Base-by-base conservation (phyloP, 2,888 invertebrate species). In the Liposcelis brunnea region DNA sequence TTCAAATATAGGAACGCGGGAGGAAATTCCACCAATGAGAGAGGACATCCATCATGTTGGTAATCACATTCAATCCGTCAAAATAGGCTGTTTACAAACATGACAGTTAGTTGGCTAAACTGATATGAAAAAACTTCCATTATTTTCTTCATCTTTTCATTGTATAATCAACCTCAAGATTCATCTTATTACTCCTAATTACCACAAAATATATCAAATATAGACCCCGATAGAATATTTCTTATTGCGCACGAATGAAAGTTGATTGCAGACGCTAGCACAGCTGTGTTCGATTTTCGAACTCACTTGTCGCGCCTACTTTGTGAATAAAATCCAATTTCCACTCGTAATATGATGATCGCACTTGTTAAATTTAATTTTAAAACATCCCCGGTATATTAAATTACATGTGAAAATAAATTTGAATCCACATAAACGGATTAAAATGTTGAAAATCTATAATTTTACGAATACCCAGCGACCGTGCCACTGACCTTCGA, bases 401-500 rank as follows among this genome's bases (percentile, higher is more conserved):
- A 26, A 26, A 26, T 6, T 6, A 26, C 26, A 8, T 8, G 26
- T 26, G 26, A 26, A 26, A 26, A 26, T 26, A 26, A 26, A 4
- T 26, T 26, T 6, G 8, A 26, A 26, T 8, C 8, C 26, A 26
- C 26, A 43, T 44, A 40, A 4, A 16, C 4, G 5, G 15, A 44
- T 35, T 34, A 21, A 47, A 47, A 11, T 15, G 15, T 16, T 10
- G 40, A 47, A 49, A 47, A 47, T 44, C 37, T 47, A 38, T 45
- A 44, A 26, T 34, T 44, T 45, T 43, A 47, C 47, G 49, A 48
- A 21, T 49, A 49, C 47, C 49, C 45, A 49, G 50, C 47, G 53
- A 56, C 52, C 52, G 56, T 56, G 56, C 57, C 57, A 58, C 56
- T 58, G 58, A 58, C 58, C 58, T 58, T 58, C 58, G 56, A 56